A percentile compares a stretch with the other conserved stretches of the same genome.
Conservation (phyloP, 2,113 vertebrate genomes). For the Pao palembangensis region DNA sequence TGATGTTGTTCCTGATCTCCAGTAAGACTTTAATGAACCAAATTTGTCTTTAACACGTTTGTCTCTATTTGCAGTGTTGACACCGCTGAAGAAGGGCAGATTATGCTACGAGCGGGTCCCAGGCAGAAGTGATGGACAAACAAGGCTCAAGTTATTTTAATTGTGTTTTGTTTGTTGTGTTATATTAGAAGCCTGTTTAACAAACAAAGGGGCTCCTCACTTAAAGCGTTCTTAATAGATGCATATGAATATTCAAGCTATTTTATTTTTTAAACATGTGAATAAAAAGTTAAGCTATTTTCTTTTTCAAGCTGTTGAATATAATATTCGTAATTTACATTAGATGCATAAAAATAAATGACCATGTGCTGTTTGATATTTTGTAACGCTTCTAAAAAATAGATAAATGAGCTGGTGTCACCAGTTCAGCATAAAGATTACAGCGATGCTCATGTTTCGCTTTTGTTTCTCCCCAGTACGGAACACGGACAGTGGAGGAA, state of each 20-base stretch:
- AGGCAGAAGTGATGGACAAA: conserved; percentile 88
- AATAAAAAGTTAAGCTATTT: no score
- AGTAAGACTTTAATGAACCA: not conserved
- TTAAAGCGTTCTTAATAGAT: not conserved
- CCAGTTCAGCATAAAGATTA: not conserved
- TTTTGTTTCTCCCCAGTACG: conserved; percentile 14
- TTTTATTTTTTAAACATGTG: no score
- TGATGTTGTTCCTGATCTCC: no score
- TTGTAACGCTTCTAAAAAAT: not conserved
- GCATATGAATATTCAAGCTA: no score
- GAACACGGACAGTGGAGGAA: conserved; percentile 37
- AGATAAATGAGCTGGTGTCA: not conserved
- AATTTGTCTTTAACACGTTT: not conserved
- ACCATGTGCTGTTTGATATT: not conserved
- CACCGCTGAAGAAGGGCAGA: conserved; percentile 76
- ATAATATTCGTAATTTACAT: no score
- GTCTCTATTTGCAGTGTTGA: conserved; percentile 46
- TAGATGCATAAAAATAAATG: no score
- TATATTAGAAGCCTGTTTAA: not conserved
- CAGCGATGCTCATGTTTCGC: conserved; percentile 12
- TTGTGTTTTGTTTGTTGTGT: no score
- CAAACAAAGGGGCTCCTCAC: not conserved
- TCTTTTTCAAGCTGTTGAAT: no score
- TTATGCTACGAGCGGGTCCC: conserved; percentile 85
- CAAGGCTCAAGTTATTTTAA: conserved; percentile 85